phyloP scores from a whole-genome alignment of 2,113 vertebrate genomes.

The Syrrhaptes paradoxus region DNA sequence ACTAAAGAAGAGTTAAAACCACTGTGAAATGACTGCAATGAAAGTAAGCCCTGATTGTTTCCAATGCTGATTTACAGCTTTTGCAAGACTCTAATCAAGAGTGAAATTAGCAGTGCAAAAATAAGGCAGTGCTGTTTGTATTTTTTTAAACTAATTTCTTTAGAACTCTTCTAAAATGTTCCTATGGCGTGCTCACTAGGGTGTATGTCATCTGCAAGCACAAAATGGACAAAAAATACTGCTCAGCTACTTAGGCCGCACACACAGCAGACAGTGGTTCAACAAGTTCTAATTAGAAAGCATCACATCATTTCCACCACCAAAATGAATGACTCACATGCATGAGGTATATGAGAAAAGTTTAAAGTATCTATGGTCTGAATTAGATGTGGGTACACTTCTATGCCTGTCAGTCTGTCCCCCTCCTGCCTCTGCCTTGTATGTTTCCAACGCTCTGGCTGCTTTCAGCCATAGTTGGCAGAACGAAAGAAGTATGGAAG shows the following conservation, averaged over 20 bases:
- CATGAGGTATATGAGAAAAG: background rate
- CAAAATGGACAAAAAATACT: background rate
- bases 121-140: background rate
- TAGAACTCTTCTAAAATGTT: background rate
- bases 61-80: conserved; percentile 36
- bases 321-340: background rate
- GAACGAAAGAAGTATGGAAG: background rate
- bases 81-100: conserved; percentile 44
- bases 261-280: fast-evolving
- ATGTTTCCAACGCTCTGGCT: too few species aligned
- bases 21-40: background rate
- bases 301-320: background rate
- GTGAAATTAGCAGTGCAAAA: conserved; percentile 18
- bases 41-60: background rate
- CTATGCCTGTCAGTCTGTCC: too few species aligned
- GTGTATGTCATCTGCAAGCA: background rate
- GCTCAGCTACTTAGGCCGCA: background rate
- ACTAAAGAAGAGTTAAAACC: conserved; percentile 19
- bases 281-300: background rate
- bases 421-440: too few species aligned
- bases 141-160: conserved; percentile 3
- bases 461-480: background rate
- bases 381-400: background rate
- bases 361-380: background rate
- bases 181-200: background rate